These are phyloP conservation scores for Pteria penguin DNA, from an alignment of 2,888 invertebrate genomes.

Conservation along the genomic window DNA sequence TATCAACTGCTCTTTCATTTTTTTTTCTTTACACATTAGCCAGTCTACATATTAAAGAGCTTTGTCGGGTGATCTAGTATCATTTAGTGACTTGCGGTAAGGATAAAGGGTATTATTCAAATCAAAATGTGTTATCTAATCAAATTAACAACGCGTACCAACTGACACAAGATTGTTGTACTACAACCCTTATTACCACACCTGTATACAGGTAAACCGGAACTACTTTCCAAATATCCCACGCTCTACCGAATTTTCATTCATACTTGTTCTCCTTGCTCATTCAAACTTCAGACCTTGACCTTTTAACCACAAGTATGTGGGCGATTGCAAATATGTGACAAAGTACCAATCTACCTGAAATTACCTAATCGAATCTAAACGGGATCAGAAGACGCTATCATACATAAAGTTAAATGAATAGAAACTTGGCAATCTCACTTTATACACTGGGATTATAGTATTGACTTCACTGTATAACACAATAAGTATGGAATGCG, in stretches of 20 bases:
- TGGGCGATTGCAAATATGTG: background rate
- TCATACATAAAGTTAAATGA: background rate
- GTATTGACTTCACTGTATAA: background rate
- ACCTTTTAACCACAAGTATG: background rate
- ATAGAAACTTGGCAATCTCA: too few relatives aligned
- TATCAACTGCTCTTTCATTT: too few relatives aligned
- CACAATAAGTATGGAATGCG: background rate
- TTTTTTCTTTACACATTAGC: too few relatives aligned
- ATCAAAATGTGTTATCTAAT: background rate
- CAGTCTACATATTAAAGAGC: too few relatives aligned
- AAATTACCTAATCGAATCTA: background rate
- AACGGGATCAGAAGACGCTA: background rate
- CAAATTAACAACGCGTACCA: background rate
- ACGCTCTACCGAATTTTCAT: background rate
- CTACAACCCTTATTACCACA: background rate
- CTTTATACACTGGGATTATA: too few relatives aligned
- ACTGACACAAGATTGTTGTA: background rate
- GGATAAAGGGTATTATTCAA: background rate
- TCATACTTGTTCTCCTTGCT: background rate
- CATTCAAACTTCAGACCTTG: too few relatives aligned
- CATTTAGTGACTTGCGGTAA: background rate
- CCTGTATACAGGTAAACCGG: background rate
- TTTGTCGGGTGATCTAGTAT: too few relatives aligned
- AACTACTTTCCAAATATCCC: background rate
- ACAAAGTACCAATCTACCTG: background rate